Evolutionary conservation across 2,888 invertebrate species (phyloP).

Genomic region (Thecocarcelia acutangulata): DNA sequence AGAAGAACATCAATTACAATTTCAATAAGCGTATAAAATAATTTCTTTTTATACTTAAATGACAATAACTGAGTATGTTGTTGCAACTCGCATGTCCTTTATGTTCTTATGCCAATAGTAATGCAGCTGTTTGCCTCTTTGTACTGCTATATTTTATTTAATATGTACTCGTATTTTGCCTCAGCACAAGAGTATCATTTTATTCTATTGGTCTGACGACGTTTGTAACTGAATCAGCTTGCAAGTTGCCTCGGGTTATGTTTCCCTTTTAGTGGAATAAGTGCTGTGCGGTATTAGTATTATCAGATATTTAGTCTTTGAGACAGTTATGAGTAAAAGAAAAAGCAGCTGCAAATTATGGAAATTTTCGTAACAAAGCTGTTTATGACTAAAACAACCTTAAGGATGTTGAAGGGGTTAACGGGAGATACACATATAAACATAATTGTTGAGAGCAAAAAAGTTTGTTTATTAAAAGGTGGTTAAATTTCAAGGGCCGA

Average conservation of each 20-base stretch:
- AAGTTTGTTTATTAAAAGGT: too few relatives aligned
- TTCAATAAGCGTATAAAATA: constrained; percentile 49
- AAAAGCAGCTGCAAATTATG: too few relatives aligned
- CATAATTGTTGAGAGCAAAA: too few relatives aligned
- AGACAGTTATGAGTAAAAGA: too few relatives aligned
- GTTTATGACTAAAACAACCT: too few relatives aligned
- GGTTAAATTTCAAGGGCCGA: too few relatives aligned
- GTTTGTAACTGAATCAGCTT: constrained; percentile 39
- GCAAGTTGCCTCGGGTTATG: constrained; percentile 34
- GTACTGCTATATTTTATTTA: too few relatives aligned
- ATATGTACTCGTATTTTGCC: not conserved
- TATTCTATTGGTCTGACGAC: constrained; percentile 55
- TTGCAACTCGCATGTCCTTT: constrained; percentile 8
- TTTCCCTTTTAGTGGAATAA: constrained; percentile 8
- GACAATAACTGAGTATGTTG: not conserved
- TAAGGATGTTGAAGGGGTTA: too few relatives aligned
- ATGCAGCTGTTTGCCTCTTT: constrained; percentile 25
- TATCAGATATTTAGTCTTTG: not conserved
- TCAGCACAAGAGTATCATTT: constrained; percentile 35
- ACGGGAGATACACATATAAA: too few relatives aligned
- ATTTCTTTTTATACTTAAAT: not conserved
- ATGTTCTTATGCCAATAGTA: not conserved
- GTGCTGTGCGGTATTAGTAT: constrained; percentile 12
- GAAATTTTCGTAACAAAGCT: too few relatives aligned
- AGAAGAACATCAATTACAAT: constrained; percentile 58